phyloP scores from a whole-genome alignment of 2,797 vertebrate species.

The Morelia viridis region DNA sequence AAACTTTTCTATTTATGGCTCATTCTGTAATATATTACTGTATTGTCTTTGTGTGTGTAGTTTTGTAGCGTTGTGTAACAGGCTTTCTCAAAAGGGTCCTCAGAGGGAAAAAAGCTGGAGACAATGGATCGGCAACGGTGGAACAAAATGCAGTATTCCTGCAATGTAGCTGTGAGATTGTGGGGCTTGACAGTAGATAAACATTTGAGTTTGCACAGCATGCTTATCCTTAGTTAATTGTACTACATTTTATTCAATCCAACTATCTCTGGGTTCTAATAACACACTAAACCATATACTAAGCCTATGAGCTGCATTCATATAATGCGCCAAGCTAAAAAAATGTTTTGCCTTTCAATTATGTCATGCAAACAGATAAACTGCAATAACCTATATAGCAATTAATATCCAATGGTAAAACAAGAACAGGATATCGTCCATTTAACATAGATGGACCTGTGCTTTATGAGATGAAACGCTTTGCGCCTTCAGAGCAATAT shows the following conservation, averaged over 20 bases:
- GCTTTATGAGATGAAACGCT: background rate
- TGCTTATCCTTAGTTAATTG: background rate
- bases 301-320: background rate
- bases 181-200: background rate
- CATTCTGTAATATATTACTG: background rate
- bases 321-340: background rate
- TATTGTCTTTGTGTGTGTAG: background rate
- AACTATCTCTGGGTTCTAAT: background rate
- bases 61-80: background rate
- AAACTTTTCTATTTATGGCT: background rate
- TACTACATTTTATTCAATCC: background rate
- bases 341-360: background rate
- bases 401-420: background rate
- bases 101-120: background rate
- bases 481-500: background rate
- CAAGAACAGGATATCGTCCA: background rate
- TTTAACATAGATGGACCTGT: background rate
- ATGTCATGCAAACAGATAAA: background rate
- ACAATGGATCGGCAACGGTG: background rate
- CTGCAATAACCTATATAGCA: background rate
- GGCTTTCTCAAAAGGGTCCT: background rate
- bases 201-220: background rate
- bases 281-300: background rate
- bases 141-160: background rate
- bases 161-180: background rate